Evolutionary conservation across 37 sponge, comb jelly and placozoan species (phyloP).

Genomic region (Tethya wilhelma): DNA sequence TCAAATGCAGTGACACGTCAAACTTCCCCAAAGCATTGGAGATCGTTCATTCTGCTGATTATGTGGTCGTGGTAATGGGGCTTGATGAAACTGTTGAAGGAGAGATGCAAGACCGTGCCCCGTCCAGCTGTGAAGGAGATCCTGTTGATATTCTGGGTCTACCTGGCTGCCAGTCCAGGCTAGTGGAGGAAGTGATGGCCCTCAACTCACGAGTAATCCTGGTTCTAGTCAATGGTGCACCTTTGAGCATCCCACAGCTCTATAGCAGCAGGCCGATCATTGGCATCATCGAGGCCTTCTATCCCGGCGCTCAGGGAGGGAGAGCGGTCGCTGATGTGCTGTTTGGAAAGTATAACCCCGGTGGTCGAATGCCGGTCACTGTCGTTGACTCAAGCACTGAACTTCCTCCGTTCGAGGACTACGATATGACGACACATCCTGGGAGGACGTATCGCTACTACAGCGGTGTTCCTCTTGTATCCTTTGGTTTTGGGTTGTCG

Average conservation of each 20-base stretch:
- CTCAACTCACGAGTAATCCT: constrained; percentile 34
- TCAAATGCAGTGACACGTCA: constrained; percentile 25
- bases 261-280: constrained; percentile 10
- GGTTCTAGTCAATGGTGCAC: constrained; percentile 77
- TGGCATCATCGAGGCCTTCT: constrained; percentile 72
- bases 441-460: constrained; percentile 69
- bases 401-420: constrained; percentile 19
- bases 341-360: constrained; percentile 66
- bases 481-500: constrained; percentile 67
- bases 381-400: constrained; percentile 9
- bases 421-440: constrained; percentile 45
- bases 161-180: constrained; percentile 57
- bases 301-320: constrained; percentile 72
- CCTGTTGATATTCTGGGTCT: constrained; percentile 34
- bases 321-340: constrained; percentile 68
- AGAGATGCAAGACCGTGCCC: constrained; percentile 57
- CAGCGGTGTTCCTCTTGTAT: constrained; percentile 30
- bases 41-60: constrained; percentile 46
- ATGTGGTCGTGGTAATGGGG: constrained; percentile 70
- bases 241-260: constrained; percentile 39
- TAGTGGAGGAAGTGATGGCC: constrained; percentile 32
- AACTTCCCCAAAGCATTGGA: constrained; percentile 32
- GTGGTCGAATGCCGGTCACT: constrained; percentile 63
- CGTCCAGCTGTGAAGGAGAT: constrained; percentile 15
- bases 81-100: constrained; percentile 49